Percentiles rank a stretch among this genome's conserved stretches.
phyloP scores from a whole-genome alignment of 2,797 vertebrate species.

The Coracias cyanogaster region DNA sequence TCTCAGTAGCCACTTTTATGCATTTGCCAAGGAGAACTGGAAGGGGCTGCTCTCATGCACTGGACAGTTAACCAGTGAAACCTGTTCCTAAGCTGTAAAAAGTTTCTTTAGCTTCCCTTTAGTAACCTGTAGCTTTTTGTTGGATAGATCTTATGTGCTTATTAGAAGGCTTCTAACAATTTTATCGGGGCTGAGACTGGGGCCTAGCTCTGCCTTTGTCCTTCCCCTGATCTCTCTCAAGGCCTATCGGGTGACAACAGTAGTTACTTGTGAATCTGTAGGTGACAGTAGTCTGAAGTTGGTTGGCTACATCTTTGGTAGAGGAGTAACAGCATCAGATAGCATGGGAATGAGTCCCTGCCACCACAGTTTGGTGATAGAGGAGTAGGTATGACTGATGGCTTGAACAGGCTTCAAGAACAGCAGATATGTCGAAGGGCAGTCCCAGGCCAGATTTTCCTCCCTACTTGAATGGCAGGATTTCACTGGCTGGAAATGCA shows the following conservation, averaged over 20 bases:
- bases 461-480: not conserved
- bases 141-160: not conserved
- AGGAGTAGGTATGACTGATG: not conserved
- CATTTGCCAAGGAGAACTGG: not conserved
- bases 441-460: not conserved
- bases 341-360: not conserved
- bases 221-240: not conserved
- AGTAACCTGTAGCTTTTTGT: not conserved
- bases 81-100: not conserved
- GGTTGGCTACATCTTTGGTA: not conserved
- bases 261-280: not conserved
- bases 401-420: not conserved
- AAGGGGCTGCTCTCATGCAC: not conserved
- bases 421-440: not conserved
- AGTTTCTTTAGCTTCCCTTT: not conserved
- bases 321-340: not conserved
- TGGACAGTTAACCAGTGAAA: not conserved
- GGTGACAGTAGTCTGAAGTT: not conserved
- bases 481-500: not conserved
- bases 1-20: not conserved
- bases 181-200: not conserved
- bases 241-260: not conserved
- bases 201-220: not conserved
- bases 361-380: not conserved
- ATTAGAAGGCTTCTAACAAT: not conserved